Evolutionary conservation across 2,797 vertebrate genomes (phyloP).

Genomic region (Pogoniulus pusillus): DNA sequence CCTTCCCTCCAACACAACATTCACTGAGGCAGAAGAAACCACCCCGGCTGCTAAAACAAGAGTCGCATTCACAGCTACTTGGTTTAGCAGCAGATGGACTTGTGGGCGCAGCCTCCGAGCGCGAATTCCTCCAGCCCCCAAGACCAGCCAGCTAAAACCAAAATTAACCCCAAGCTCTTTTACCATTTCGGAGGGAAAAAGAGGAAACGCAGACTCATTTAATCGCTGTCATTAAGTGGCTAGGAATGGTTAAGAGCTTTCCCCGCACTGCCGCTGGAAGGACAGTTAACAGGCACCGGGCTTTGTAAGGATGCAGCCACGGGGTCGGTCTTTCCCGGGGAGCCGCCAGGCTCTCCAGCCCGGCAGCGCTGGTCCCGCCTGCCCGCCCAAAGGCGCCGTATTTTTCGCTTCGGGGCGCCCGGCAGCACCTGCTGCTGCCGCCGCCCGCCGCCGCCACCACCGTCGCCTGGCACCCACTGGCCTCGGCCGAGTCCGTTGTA

Average conservation of each 20-base stretch:
- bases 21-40: neutral
- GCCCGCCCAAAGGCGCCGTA: neutral
- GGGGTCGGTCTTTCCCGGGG: neutral
- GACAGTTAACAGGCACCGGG: neutral
- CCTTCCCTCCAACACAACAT: neutral
- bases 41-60: neutral
- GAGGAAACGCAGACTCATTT: neutral
- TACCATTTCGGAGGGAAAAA: rapidly evolving
- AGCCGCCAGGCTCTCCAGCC: neutral
- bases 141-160: neutral
- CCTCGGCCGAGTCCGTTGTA: conserved; percentile 53
- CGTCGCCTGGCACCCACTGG: neutral
- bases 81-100: neutral
- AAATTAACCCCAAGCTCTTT: neutral
- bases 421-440: conserved; percentile 9
- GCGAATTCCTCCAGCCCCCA: neutral
- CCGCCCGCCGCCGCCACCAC: neutral
- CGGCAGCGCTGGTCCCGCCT: neutral
- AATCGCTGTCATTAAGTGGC: neutral
- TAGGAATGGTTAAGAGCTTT: neutral
- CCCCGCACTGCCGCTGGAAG: neutral
- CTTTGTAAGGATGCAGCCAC: neutral
- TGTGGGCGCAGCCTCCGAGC: neutral
- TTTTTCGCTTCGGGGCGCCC: neutral
- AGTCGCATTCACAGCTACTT: neutral